A percentile compares a stretch with the other conserved stretches of the same genome.
These are phyloP conservation scores for Melanotaenia parkinsoni DNA, from an alignment of 2,797 vertebrate genomes.

Conservation along the genomic window DNA sequence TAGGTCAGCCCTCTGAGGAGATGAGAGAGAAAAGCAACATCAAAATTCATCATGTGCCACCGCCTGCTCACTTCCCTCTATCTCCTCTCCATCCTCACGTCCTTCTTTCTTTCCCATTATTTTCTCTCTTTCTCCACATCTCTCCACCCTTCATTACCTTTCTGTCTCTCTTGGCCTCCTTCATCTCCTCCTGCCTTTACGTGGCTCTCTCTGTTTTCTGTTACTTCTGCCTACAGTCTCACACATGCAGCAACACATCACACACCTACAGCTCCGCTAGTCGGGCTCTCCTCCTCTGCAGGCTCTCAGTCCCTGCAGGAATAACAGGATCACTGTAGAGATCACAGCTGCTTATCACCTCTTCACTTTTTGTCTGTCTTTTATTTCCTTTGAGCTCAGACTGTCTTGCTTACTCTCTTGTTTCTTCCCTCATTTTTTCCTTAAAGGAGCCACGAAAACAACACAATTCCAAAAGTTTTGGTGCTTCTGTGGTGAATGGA, in stretches of 20 bases:
- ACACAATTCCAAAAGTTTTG: not conserved
- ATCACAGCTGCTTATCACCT: conserved; percentile 41
- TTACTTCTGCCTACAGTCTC: conserved; percentile 10
- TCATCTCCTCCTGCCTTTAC: not conserved
- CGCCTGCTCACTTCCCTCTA: not conserved
- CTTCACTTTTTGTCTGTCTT: not conserved
- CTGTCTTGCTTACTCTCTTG: not conserved
- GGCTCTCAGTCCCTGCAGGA: conserved; percentile 43
- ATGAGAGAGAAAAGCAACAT: conserved; percentile 45
- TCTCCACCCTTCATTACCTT: not conserved
- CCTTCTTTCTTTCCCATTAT: not conserved
- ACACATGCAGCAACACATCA: not conserved
- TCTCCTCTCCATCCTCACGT: conserved; percentile 3
- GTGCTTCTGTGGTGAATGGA: conserved; percentile 4
- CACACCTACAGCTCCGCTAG: conserved; percentile 13
- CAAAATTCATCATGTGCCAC: conserved; percentile 57
- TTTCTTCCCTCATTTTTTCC: not conserved
- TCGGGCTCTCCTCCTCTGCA: conserved; percentile 17
- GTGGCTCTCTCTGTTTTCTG: conserved; percentile 7
- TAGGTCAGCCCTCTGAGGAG: conserved; percentile 60
- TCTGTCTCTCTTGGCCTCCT: conserved; percentile 2
- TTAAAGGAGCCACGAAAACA: conserved; percentile 2
- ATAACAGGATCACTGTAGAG: conserved; percentile 33
- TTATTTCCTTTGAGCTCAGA: not conserved
- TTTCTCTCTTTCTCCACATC: not conserved